Base-by-base conservation (phyloP, 1,140 invertebrate species). In the Telenomus remus region DNA sequence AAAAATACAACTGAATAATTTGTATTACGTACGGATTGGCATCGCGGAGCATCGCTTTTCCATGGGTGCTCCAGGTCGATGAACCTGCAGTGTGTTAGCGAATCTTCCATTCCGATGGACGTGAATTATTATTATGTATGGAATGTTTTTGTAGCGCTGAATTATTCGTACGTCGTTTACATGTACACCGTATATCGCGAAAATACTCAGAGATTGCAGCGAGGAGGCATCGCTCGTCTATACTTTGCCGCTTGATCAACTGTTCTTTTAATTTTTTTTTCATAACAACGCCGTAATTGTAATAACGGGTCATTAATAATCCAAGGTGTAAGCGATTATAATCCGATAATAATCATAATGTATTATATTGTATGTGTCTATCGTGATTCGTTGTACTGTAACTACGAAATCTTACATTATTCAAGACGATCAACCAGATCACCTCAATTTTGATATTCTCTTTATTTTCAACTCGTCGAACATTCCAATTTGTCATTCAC, bases 141-240 rank as follows among this genome's bases (percentile, higher is more conserved):
- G 46, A 16, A 63, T 64, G 71, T 68, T 75, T 75, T 75, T 75
- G 64, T 69, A 64, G 64, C n/a, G 44, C 64, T 68, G 47, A 74
- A 74, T 63, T 63, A 61, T 68, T 74, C 57, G 63, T 68, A 61
- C 56, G 63, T 13, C 50, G 50, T 74, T 66, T 74, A 73, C 59
- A 64, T 54, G 60, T 64, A 59, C 48, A 27, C 47, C 60, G 57
- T 74, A 74, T 74, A 68, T 68, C 16, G 64, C 16, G 46, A 54
- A 69, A 75, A 68, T 75, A 64, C 60, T 65, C 65, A 64, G 48
- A 75, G 13, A 42, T 60, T 27, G 19, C 37, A 39, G 37, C 8
- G 9, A 73, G 61, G 35, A 57, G 54, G 34, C 48, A 64, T 68
- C 33, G 53, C 34, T 35, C 27, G 53, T 61, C 57, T 68, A 16